Conservation (phyloP, 2,113 vertebrate genomes). For the Pterocles burchelli region DNA sequence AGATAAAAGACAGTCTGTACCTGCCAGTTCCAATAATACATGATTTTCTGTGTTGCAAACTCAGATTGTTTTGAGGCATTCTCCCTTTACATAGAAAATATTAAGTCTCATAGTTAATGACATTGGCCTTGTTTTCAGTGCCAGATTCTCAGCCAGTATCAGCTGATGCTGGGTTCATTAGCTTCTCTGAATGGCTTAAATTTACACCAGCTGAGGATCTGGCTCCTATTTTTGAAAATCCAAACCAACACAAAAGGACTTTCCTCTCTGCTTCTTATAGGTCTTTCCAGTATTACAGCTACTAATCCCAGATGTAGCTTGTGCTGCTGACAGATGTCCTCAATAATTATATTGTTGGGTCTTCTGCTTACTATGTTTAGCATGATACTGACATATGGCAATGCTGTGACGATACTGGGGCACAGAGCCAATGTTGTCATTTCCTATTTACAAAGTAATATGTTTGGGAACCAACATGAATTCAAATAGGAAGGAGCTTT, state of each 20-base stretch:
- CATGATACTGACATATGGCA: constrained; percentile 71
- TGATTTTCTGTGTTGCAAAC: neutral
- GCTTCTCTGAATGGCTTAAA: constrained; percentile 10
- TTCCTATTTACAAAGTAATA: constrained; percentile 71
- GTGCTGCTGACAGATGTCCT: constrained; percentile 71
- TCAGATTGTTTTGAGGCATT: neutral
- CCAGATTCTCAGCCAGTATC: neutral
- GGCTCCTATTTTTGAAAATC: constrained; percentile 39
- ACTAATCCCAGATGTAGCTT: constrained; percentile 71
- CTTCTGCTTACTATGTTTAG: constrained; percentile 66
- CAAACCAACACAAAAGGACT: constrained; percentile 41
- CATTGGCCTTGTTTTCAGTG: neutral
- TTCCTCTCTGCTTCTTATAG: constrained; percentile 42
- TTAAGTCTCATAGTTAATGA: neutral
- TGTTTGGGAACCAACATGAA: constrained; percentile 57
- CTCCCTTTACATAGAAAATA: neutral
- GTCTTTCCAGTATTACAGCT: constrained; percentile 57
- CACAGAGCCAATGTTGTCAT: constrained; percentile 69
- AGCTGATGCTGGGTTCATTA: constrained; percentile 1
- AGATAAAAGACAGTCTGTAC: constrained; percentile 33
- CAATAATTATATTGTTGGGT: constrained; percentile 74
- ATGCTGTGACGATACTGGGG: constrained; percentile 9
- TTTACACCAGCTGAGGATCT: constrained; percentile 41
- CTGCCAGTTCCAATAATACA: neutral
- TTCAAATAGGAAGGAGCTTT: constrained; percentile 55